These are phyloP conservation scores for Calephelis nemesis DNA, from an alignment of 1,140 invertebrate genomes.

Conservation along the genomic window DNA sequence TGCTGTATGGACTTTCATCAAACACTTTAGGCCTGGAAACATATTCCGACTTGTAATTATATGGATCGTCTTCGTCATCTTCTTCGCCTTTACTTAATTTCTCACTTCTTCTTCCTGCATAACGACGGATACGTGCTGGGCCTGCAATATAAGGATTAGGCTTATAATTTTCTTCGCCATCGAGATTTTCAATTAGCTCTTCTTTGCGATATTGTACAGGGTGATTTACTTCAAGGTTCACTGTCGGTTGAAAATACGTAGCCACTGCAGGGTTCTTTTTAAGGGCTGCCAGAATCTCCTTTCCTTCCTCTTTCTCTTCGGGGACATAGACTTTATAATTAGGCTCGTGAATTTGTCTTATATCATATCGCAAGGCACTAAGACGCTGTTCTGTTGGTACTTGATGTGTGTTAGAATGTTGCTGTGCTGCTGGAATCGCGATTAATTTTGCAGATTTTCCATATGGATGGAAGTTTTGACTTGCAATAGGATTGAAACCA, in stretches of 20 bases:
- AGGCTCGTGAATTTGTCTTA: conserved; percentile 68
- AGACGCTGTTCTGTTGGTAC: conserved; percentile 48
- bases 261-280: conserved; percentile 69
- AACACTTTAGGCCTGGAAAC: conserved; percentile 73
- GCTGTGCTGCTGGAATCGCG: conserved; percentile 41
- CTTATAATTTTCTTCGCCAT: conserved; percentile 67
- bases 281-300: conserved; percentile 60
- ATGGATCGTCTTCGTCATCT: conserved; percentile 64
- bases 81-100: conserved; percentile 54
- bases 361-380: conserved; percentile 67
- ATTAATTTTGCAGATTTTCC: conserved; percentile 51
- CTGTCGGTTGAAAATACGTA: conserved; percentile 63
- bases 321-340: conserved; percentile 73
- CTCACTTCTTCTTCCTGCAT: conserved; percentile 59
- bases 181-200: conserved; percentile 53
- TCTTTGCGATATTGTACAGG: conserved; percentile 63
- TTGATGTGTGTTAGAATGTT: conserved; percentile 35
- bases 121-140: conserved; percentile 64
- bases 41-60: conserved; percentile 70
- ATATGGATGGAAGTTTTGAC: conserved; percentile 61
- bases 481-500: conserved; percentile 72
- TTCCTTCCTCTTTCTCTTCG: conserved; percentile 59
- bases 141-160: conserved; percentile 74
- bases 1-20: conserved; percentile 64
- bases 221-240: conserved; percentile 70